phyloP scores from a whole-genome alignment of 2,113 vertebrate genomes.

The Gobio gobio region DNA sequence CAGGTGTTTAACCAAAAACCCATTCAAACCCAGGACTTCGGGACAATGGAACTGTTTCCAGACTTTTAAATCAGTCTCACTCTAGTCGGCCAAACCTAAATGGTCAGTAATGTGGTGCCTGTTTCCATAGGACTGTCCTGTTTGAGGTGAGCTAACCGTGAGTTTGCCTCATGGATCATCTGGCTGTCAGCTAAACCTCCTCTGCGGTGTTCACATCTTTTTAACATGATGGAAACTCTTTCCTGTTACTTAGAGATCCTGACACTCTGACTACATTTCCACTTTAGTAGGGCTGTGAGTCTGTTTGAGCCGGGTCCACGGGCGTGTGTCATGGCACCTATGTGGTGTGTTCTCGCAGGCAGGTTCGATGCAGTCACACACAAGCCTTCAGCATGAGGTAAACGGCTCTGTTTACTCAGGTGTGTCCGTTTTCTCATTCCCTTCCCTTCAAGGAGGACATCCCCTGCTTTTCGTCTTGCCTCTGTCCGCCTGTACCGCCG shows the following conservation, averaged over 20 bases:
- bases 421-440: constrained; percentile 54
- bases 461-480: constrained; percentile 51
- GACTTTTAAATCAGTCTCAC: neutral
- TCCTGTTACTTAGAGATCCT: constrained; percentile 50
- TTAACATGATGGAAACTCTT: constrained; percentile 35
- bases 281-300: constrained; percentile 31
- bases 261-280: constrained; percentile 38
- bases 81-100: constrained; percentile 8
- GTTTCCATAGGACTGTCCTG: constrained; percentile 18
- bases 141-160: constrained; percentile 28
- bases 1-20: neutral
- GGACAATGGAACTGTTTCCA: neutral
- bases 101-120: constrained; percentile 1
- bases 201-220: constrained; percentile 17
- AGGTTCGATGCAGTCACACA: constrained; percentile 58
- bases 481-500: constrained; percentile 46
- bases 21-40: neutral
- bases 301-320: constrained; percentile 36
- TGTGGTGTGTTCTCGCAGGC: constrained; percentile 65
- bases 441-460: constrained; percentile 33
- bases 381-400: constrained; percentile 63
- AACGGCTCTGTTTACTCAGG: constrained; percentile 65
- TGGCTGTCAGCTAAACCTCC: constrained; percentile 23
- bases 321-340: constrained; percentile 62
- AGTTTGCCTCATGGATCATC: constrained; percentile 27